Evolutionary conservation across 2,797 vertebrate species (phyloP), one percentile per base, ranked within the genome.

Genomic region (Acrossocheilus fasciatus): DNA sequence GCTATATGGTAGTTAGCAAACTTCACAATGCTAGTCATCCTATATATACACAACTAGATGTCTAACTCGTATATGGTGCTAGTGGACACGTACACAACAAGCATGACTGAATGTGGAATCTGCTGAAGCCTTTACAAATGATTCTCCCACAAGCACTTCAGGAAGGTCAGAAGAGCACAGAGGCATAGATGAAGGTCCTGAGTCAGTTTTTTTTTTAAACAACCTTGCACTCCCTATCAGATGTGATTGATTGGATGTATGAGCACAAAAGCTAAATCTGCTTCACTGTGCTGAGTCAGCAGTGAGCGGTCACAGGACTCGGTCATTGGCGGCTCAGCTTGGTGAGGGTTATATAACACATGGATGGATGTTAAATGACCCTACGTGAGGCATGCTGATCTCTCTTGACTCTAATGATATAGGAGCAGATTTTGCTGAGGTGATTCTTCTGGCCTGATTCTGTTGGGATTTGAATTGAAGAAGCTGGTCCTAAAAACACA

Each of bases 191-290:
- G 26, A 69, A 62, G 62, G 43, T 82, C 77, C 77, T 86, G 86
- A 86, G 87, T 82, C 87, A 69, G 54, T 47, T 75, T 43, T 68
- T 39, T 52, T 18, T 74, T 43, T 15, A 11, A 47, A 76, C 64
- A 72, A 41, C 52, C 72, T 41, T 39, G 26, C 81, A 68, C 26
- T 75, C 43, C 59, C 52, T 79, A 43, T 54, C 81, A 72, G 54
- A n/a, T 39, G 57, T 88, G 83, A 85, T 72, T 85, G 87, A 76
- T 66, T 81, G 72, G 77, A 87, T 84, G 39, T 34, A 66, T 54
- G 30, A n/a, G 45, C 54, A 69, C 52, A 83, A 66, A 68, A 75
- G 72, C 47, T 62, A 41, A 77, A 75, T 87, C 57, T 77, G 72
- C 62, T 76, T 86, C 7, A 45, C 14, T 69, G 68, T 74, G 76